phyloP scores from a whole-genome alignment of 2,888 invertebrate genomes.

The Torymus tubicola region DNA sequence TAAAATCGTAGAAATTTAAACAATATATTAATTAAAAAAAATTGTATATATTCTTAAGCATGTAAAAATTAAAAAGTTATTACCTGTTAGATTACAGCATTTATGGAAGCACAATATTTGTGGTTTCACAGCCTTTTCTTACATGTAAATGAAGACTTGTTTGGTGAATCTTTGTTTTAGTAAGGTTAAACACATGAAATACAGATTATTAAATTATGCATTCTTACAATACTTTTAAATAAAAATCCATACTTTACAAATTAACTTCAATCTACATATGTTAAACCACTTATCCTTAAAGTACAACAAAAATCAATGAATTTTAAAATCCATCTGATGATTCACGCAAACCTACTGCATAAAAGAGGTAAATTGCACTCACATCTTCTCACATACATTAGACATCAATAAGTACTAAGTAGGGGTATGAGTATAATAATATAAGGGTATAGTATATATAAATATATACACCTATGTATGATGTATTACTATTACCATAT shows the following conservation, averaged over 20 bases:
- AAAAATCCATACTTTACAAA: conserved; percentile 10
- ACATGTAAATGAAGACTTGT: background rate
- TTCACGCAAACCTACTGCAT: background rate
- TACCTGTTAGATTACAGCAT: conserved; percentile 29
- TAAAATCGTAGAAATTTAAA: too few relatives aligned
- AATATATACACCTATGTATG: background rate
- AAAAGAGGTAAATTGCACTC: too few relatives aligned
- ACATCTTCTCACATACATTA: too few relatives aligned
- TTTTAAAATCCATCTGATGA: conserved; percentile 30
- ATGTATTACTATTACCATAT: background rate
- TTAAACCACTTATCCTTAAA: background rate
- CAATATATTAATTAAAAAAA: background rate
- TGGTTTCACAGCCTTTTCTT: conserved; percentile 36
- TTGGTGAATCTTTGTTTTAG: background rate
- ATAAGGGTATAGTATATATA: too few relatives aligned
- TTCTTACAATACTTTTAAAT: background rate
- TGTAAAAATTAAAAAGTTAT: conserved; percentile 2
- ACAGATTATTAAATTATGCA: conserved; percentile 6
- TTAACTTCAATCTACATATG: background rate
- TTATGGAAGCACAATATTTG: conserved; percentile 36
- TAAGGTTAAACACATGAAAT: conserved; percentile 16
- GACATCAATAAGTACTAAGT: too few relatives aligned
- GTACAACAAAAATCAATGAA: conserved; percentile 28
- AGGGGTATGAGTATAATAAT: too few relatives aligned
- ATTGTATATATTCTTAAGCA: background rate